Evolutionary conservation across 1,140 invertebrate species (phyloP).

Genomic region (Coelopa frigida): DNA sequence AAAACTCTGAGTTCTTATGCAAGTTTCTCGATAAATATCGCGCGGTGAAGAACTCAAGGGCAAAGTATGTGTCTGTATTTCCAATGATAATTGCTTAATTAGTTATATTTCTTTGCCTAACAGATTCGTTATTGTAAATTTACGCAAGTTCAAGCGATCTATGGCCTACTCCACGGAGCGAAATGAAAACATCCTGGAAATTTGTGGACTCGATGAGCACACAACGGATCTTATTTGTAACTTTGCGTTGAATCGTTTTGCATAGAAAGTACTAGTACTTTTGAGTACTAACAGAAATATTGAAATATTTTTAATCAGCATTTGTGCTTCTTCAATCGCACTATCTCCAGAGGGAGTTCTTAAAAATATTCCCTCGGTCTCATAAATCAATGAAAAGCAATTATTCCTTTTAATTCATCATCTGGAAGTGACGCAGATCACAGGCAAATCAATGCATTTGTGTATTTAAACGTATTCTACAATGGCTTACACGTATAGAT

Average conservation of each 20-base stretch:
- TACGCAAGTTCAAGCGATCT: slow-evolving; percentile 22
- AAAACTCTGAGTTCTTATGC: slow-evolving; percentile 20
- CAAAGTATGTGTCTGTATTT: slow-evolving; percentile 25
- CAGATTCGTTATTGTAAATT: slow-evolving; percentile 32
- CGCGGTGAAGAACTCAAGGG: slow-evolving; percentile 22
- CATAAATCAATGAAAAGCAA: too few relatives aligned
- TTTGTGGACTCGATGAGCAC: slow-evolving; percentile 31
- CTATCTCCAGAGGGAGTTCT: too few relatives aligned
- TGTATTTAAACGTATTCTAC: too few relatives aligned
- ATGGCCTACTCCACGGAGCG: slow-evolving; percentile 24
- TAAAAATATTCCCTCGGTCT: too few relatives aligned
- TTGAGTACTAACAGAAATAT: neutral
- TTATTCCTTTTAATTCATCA: too few relatives aligned
- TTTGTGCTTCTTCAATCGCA: too few relatives aligned
- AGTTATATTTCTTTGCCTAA: neutral
- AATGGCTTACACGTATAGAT: too few relatives aligned
- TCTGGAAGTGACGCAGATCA: too few relatives aligned
- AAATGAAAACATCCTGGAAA: slow-evolving; percentile 33
- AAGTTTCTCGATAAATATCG: slow-evolving; percentile 28
- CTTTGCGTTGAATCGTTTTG: slow-evolving; percentile 27
- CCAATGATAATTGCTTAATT: neutral
- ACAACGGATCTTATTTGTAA: slow-evolving; percentile 30
- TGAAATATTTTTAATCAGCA: too few relatives aligned
- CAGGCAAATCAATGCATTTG: too few relatives aligned
- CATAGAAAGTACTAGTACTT: slow-evolving; percentile 12